Percentiles rank a stretch among this genome's conserved stretches.
Evolutionary conservation across 2,888 invertebrate species (phyloP).

Genomic region (Galerucella pusilla): DNA sequence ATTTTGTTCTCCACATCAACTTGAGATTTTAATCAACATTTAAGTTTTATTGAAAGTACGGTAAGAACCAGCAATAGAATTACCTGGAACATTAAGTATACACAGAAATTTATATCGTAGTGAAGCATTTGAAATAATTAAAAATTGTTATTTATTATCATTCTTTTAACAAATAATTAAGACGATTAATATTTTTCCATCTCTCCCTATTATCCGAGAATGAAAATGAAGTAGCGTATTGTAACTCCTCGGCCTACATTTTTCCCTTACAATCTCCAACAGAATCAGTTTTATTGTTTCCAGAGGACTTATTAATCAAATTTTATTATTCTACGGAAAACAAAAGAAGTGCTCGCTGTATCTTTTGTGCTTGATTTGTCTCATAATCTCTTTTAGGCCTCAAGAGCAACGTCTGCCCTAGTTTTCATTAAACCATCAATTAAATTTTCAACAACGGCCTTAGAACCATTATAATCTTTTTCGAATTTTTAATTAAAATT

Average conservation of each 20-base stretch:
- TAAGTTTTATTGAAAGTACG: too few species aligned
- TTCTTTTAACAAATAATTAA: not conserved
- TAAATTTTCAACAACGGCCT: constrained; percentile 29
- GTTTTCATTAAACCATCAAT: constrained; percentile 32
- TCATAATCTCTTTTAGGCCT: constrained; percentile 42
- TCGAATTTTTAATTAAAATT: constrained; percentile 25
- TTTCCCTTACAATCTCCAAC: constrained; percentile 35
- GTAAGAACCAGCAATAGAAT: too few species aligned
- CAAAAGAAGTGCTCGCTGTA: constrained; percentile 28
- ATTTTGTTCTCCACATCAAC: not conserved
- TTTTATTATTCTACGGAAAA: constrained; percentile 46
- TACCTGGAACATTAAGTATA: too few species aligned
- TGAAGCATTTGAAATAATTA: too few species aligned
- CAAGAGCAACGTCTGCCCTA: constrained; percentile 23
- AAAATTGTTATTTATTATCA: not conserved
- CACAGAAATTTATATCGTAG: too few species aligned
- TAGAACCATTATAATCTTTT: constrained; percentile 22
- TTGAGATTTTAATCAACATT: too few species aligned
- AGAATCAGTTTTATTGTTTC: constrained; percentile 50
- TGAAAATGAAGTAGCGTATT: constrained; percentile 23
- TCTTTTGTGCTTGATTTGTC: constrained; percentile 34
- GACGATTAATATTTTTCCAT: not conserved
- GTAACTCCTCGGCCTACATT: constrained; percentile 16
- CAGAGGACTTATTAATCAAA: constrained; percentile 48
- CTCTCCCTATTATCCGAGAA: constrained; percentile 1